phyloP scores from a whole-genome alignment of 2,888 invertebrate species.

The Euclidia mi region DNA sequence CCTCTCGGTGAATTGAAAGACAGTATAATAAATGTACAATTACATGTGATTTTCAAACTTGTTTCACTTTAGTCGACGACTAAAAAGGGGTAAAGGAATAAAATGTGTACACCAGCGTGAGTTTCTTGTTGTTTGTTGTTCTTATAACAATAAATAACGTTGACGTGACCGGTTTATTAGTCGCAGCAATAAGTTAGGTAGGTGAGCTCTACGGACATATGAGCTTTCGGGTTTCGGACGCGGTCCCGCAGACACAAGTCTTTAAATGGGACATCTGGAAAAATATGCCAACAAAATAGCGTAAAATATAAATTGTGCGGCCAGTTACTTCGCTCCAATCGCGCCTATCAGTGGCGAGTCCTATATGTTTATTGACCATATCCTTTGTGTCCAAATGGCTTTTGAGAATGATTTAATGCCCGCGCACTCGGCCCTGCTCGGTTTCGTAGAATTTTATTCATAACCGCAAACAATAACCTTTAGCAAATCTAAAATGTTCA shows the following conservation, averaged over 20 bases:
- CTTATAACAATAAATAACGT: slow-evolving; percentile 86
- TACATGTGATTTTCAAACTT: slow-evolving; percentile 20
- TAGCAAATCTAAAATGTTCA: slow-evolving; percentile 63
- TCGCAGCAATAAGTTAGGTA: slow-evolving; percentile 77
- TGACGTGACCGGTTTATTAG: slow-evolving; percentile 88
- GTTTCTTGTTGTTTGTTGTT: slow-evolving; percentile 79
- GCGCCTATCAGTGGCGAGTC: slow-evolving; percentile 71
- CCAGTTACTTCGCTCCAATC: slow-evolving; percentile 70
- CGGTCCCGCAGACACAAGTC: slow-evolving; percentile 67
- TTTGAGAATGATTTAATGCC: slow-evolving; percentile 79
- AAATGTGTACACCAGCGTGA: slow-evolving; percentile 71
- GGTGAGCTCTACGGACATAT: slow-evolving; percentile 70
- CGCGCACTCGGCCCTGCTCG: slow-evolving; percentile 64
- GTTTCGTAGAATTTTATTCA: slow-evolving; percentile 72
- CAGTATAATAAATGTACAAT: slow-evolving; percentile 12
- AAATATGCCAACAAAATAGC: slow-evolving; percentile 65
- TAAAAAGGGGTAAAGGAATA: slow-evolving; percentile 66
- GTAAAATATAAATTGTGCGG: slow-evolving; percentile 66
- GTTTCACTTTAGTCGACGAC: slow-evolving; percentile 45
- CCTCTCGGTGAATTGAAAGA: slow-evolving; percentile 3
- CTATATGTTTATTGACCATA: slow-evolving; percentile 85
- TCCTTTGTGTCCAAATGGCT: slow-evolving; percentile 82
- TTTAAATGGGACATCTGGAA: slow-evolving; percentile 67
- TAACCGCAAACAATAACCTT: slow-evolving; percentile 66
- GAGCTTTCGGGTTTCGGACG: slow-evolving; percentile 72